These are phyloP conservation scores for Siniperca undulata DNA, from an alignment of 2,797 vertebrate species.

Conservation along the genomic window DNA sequence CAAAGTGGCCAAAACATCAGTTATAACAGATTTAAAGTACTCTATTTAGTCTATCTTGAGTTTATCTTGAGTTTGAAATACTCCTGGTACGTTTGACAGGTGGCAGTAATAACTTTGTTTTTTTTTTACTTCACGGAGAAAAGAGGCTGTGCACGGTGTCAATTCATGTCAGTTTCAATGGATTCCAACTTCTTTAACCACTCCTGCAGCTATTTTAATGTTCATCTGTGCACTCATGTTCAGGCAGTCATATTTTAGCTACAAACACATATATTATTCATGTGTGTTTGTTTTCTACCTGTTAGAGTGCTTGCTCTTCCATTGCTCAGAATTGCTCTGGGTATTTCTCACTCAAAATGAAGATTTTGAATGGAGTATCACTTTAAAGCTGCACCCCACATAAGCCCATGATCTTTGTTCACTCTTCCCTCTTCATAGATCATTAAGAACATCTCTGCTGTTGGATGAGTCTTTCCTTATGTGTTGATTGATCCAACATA, in stretches of 20 bases:
- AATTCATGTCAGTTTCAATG: background rate
- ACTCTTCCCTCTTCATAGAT: background rate
- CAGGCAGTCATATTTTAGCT: background rate
- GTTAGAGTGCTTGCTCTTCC: background rate
- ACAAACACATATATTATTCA: background rate
- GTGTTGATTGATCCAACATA: conserved; percentile 1
- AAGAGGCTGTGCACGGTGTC: too few relatives aligned
- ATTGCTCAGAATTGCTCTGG: background rate
- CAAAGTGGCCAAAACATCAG: background rate
- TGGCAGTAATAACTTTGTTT: too few relatives aligned
- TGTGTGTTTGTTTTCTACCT: background rate
- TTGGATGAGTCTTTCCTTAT: background rate
- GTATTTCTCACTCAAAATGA: background rate
- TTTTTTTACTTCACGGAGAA: background rate
- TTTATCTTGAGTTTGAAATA: background rate
- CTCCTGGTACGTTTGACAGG: background rate
- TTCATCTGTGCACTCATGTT: too few relatives aligned
- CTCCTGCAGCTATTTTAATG: background rate
- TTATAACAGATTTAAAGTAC: background rate
- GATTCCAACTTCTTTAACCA: background rate
- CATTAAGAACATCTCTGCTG: conserved; percentile 7
- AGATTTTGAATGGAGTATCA: background rate
- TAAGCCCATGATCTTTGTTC: background rate
- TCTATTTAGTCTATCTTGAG: background rate
- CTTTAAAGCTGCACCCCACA: background rate